A percentile compares a stretch with the other conserved stretches of the same genome.
Evolutionary conservation across 2,797 vertebrate genomes (phyloP).

Genomic region (Premnoplex brunnescens): DNA sequence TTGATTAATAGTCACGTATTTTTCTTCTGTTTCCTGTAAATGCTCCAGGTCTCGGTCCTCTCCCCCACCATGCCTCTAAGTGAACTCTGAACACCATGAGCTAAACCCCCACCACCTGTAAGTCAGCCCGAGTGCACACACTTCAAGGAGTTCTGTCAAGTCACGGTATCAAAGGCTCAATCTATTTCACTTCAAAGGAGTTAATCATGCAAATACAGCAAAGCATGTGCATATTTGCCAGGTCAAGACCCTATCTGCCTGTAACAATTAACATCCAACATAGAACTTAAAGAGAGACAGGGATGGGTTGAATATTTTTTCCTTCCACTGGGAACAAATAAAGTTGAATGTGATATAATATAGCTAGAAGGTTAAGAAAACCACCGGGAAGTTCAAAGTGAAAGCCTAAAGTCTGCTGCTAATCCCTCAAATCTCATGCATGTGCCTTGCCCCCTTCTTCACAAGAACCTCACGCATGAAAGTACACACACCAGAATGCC

Average conservation of each 20-base stretch:
- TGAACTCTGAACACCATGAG: background rate
- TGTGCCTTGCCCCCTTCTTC: slow-evolving; percentile 2
- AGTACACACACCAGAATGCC: background rate
- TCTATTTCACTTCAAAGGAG: slow-evolving; percentile 56
- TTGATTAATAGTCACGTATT: background rate
- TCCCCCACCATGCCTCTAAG: background rate
- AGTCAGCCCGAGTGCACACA: background rate
- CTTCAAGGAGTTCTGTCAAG: slow-evolving; percentile 53
- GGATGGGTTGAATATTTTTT: background rate
- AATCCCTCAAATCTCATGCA: slow-evolving; percentile 34
- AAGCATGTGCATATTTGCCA: slow-evolving; percentile 40
- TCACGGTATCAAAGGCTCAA: slow-evolving; percentile 46
- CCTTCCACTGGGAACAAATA: slow-evolving; percentile 6
- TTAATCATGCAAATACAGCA: slow-evolving; percentile 41
- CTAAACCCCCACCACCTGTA: slow-evolving; percentile 14
- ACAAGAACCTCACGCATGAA: background rate
- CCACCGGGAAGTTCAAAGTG: slow-evolving; percentile 32
- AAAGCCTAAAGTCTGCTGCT: slow-evolving; percentile 23
- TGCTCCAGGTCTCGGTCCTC: background rate
- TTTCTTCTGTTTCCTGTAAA: background rate
- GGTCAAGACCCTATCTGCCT: slow-evolving; percentile 41
- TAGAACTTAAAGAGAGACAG: background rate
- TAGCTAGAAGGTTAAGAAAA: slow-evolving; percentile 42
- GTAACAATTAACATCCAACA: slow-evolving; percentile 38
- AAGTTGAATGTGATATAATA: slow-evolving; percentile 14